A percentile compares a stretch with the other conserved stretches of the same genome.
phyloP scores from a whole-genome alignment of 2,888 invertebrate genomes.

The Alloplasta piceator region DNA sequence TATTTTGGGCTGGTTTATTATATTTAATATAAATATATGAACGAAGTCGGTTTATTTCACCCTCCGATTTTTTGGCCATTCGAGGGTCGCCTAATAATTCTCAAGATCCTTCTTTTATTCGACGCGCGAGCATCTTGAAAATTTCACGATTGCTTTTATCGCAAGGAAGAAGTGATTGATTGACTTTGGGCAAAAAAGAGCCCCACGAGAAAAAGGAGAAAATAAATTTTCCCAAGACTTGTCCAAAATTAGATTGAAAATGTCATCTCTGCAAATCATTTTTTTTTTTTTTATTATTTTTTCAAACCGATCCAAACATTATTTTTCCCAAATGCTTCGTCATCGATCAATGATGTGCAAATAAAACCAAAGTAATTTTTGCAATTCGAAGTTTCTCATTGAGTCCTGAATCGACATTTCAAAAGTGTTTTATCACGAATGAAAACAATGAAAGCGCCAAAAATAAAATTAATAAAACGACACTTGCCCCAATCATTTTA shows the following conservation, averaged over 20 bases:
- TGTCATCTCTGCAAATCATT: not conserved
- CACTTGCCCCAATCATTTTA: not conserved
- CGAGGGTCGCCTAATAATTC: conserved; percentile 53
- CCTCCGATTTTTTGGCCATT: conserved; percentile 48
- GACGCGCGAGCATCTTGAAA: conserved; percentile 54
- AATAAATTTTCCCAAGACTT: not conserved
- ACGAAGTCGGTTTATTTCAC: conserved; percentile 30
- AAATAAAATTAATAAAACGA: not conserved
- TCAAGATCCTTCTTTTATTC: conserved; percentile 46
- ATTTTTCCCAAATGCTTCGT: not conserved
- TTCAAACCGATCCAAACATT: no score
- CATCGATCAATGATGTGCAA: not conserved
- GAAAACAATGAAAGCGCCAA: conserved; percentile 6
- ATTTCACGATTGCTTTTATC: conserved; percentile 59
- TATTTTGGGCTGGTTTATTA: no score
- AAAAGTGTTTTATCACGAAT: not conserved
- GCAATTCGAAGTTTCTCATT: not conserved
- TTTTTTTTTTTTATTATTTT: not conserved
- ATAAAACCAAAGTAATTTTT: not conserved
- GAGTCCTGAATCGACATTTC: not conserved
- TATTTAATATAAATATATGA: not conserved
- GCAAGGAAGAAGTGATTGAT: conserved; percentile 9
- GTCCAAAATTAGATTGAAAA: not conserved
- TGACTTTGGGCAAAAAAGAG: conserved; percentile 8
- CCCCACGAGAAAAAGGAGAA: not conserved